A percentile compares a stretch with the other conserved stretches of the same genome.
Conservation (phyloP, 2,797 vertebrate species). For the Pristis pectinata region DNA sequence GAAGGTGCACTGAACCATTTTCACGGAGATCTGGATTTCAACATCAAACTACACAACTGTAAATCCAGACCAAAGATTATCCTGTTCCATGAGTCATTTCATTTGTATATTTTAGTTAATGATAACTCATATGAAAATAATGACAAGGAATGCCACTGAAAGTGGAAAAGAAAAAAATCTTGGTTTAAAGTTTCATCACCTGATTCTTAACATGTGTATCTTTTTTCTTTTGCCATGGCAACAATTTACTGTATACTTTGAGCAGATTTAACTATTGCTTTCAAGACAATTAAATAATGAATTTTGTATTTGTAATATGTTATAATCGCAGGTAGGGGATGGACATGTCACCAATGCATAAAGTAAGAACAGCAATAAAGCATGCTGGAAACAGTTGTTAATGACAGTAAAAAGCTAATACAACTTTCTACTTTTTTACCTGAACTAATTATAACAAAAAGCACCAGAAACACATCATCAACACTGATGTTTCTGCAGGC, state of each 20-base stretch:
- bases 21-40: no score
- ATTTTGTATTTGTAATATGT: not conserved
- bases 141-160: not conserved
- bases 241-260: no score
- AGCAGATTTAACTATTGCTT: not conserved
- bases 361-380: not conserved
- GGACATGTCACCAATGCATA: not conserved
- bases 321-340: not conserved
- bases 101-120: not conserved
- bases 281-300: not conserved
- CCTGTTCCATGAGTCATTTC: not conserved
- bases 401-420: not conserved
- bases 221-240: not conserved
- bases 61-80: not conserved
- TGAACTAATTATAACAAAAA: not conserved
- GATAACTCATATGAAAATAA: not conserved
- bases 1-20: no score
- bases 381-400: not conserved
- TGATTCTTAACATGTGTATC: not conserved
- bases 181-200: not conserved
- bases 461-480: not conserved
- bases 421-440: not conserved
- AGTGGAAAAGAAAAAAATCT: not conserved
- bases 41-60: no score
- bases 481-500: not conserved